Evolutionary conservation across 2,888 invertebrate genomes (phyloP).

Genomic region (Cylloceria caligata): DNA sequence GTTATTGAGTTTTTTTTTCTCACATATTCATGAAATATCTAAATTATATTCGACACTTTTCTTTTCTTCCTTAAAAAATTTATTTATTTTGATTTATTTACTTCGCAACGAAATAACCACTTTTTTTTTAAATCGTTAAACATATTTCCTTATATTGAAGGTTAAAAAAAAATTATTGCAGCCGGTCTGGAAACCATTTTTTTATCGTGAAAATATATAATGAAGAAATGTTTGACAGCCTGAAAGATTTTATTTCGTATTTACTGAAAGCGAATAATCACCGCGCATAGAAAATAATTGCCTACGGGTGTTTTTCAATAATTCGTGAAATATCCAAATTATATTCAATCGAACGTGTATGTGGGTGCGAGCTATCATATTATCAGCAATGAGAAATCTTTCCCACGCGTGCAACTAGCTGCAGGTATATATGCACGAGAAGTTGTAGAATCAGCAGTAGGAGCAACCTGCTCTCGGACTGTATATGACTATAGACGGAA

Average conservation of each 20-base stretch:
- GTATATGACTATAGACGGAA: conserved; percentile 26
- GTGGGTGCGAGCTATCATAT: conserved; percentile 51
- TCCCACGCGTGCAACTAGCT: conserved; percentile 62
- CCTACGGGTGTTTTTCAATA: not conserved
- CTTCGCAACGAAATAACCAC: no score
- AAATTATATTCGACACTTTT: not conserved
- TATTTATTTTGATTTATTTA: no score
- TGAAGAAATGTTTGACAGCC: no score
- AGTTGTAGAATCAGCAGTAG: conserved; percentile 13
- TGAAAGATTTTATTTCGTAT: no score
- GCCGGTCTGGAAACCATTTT: no score
- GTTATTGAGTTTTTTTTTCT: not conserved
- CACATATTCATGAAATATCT: not conserved
- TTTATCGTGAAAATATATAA: no score
- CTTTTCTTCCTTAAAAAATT: no score
- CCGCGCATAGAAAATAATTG: no score
- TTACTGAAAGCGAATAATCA: no score
- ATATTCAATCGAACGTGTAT: conserved; percentile 33
- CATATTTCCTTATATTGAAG: no score
- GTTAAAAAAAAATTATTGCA: no score
- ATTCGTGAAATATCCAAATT: conserved; percentile 55
- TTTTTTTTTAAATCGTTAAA: no score
- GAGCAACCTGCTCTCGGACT: conserved; percentile 59
- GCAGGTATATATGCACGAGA: conserved; percentile 35
- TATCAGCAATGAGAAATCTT: conserved; percentile 63